Evolutionary conservation across 2,797 vertebrate species (phyloP), one percentile per base, ranked within the genome.

Genomic region (Heterohyrax brucei): DNA sequence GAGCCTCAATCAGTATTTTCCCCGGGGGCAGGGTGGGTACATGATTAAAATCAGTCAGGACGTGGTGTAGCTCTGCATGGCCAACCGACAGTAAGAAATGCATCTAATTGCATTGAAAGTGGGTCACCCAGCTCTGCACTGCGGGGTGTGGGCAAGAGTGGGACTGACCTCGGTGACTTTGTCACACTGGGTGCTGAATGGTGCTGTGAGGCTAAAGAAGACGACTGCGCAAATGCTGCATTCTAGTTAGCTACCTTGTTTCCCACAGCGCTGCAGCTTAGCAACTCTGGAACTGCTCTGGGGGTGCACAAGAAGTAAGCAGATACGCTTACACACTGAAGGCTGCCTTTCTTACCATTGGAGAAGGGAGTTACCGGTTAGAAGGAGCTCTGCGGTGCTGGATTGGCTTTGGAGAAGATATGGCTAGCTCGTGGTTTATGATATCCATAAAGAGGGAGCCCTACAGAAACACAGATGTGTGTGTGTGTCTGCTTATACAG

Each of bases 21-120:
- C n/a, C n/a, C n/a, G n/a, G n/a, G n/a, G n/a, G n/a, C n/a, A n/a
- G n/a, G n/a, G n/a, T n/a, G n/a, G n/a, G n/a, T n/a, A 79, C 72
- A 81, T 48, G 83, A 46, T 83, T 46, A 90, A 80, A 90, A 87
- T 87, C 18, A 78, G 19, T 18, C 50, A 80, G 78, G 77, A 90
- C 78, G 53, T 85, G 4, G 19, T 50, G 19, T 24, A 85, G 86
- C 46, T 16, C 76, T 61, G 5, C 16, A 76, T 82, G 70, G 53
- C 53, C 66, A 24, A 79, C 33, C 86, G 91, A 72, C 16, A 75
- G 46, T 92, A 89, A 94, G 91, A 81, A 62, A 19, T 10, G 59
- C 26, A 61, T 39, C n/a, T 75, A 13, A 87, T 9, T 1, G 1
- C 82, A 70, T 46, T 81, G 39, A 87, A 91, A 88, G 39, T 18